Conservation (phyloP, 2,113 vertebrate genomes). For the Antigone vipio region DNA sequence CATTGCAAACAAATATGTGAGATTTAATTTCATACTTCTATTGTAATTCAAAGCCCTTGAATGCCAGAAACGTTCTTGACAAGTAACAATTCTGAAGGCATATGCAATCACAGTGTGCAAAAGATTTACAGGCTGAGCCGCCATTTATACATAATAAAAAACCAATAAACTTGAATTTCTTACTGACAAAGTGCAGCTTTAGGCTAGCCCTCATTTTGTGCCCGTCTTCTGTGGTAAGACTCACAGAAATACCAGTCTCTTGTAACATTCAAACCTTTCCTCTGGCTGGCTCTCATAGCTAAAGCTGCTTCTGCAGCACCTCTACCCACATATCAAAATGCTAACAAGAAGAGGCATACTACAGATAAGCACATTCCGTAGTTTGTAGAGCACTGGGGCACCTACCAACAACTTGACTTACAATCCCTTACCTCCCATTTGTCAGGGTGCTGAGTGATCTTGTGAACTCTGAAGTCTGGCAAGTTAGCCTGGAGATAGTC, state of each 20-base stretch:
- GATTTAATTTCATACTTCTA: neutral
- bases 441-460: constrained; percentile 82
- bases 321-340: neutral
- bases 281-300: neutral
- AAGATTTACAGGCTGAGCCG: neutral
- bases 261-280: neutral
- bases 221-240: neutral
- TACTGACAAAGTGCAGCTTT: neutral
- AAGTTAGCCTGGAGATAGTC: constrained; percentile 83
- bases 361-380: neutral
- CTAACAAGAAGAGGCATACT: neutral
- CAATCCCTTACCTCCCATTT: constrained; percentile 84
- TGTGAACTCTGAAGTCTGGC: constrained; percentile 84
- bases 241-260: neutral
- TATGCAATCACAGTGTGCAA: neutral
- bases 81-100: neutral
- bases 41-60: neutral
- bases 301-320: neutral
- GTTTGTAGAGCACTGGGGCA: neutral
- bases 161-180: neutral
- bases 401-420: neutral
- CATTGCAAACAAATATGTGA: neutral
- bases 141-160: neutral
- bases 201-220: neutral
- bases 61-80: neutral